Evolutionary conservation across 2,113 vertebrate genomes (phyloP), one percentile per base, ranked within the genome.

Genomic region (Lucifuga dentata): DNA sequence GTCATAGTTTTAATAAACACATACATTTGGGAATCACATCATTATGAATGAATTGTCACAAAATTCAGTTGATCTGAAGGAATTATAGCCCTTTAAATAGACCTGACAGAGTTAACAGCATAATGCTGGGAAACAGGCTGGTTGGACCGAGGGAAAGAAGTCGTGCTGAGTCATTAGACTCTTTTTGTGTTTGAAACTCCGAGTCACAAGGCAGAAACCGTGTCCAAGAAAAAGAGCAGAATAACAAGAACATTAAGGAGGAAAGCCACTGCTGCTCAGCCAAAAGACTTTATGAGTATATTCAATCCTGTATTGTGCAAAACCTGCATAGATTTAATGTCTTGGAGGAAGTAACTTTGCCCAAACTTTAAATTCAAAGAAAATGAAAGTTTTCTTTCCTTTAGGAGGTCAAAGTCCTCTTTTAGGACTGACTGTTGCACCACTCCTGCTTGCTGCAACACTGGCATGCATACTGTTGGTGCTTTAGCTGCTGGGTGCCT

Each of bases 141-240:
- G 13, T 33, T 76, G 33, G 29, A 49, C 12, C 32, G 29, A 2
- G 35, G 16, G 43, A 57, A 32, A 13, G 17, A 56, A 65, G 23
- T 35, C 71, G 29, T 70, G 67, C 68, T 73, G 70, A 86, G 70
- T 84, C 71, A 83, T 83, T 70, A 8, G 58, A 39, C 29, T 58
- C 56, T 41, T 52, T 74, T 56, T 61, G 57, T 60, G 70, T 66
- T 2, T 61, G 20, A 17, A 76, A 73, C 16, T 74, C 56, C 62
- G 61, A 80, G 65, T 73, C 77, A 73, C 61, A 73, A 80, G 77
- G 26, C 57, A 26, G 11, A 67, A 64, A 68, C 11, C 10, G 19
- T 38, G 56, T 75, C 67, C 59, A 64, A 63, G 50, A 39, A 68
- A 66, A 73, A 39, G 15, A 68, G 51, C 68, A 80, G 15, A 55